These are phyloP conservation scores for Aricia agestis DNA, from an alignment of 1,140 invertebrate species.

Conservation along the genomic window DNA sequence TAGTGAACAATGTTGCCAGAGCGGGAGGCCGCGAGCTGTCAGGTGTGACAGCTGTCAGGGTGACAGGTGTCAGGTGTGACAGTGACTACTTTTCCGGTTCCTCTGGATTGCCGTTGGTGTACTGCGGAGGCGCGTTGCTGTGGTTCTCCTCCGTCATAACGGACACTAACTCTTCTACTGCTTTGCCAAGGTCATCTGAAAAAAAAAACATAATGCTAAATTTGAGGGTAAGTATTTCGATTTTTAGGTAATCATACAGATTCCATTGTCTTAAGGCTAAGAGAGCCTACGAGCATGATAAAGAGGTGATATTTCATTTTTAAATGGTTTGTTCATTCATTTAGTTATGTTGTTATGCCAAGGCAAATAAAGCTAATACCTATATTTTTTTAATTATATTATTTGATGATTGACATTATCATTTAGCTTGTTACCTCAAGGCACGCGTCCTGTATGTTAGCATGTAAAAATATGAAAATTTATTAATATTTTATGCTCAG, in stretches of 20 bases:
- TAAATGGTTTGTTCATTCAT: constrained; percentile 11
- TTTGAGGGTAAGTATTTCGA: neutral
- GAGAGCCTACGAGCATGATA: neutral
- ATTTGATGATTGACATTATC: no score
- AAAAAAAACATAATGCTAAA: constrained; percentile 33
- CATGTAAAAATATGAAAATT: constrained; percentile 17
- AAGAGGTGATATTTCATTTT: neutral
- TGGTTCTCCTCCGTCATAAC: constrained; percentile 87
- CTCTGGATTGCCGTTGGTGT: constrained; percentile 62
- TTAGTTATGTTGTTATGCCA: no score
- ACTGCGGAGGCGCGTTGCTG: constrained; percentile 58
- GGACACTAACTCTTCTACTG: constrained; percentile 90
- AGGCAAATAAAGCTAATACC: no score
- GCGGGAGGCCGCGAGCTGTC: constrained; percentile 30
- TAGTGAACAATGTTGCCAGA: constrained; percentile 53
- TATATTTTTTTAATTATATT: no score
- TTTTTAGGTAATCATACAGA: neutral
- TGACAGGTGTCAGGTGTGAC: constrained; percentile 24
- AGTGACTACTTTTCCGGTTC: constrained; percentile 40
- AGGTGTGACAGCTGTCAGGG: constrained; percentile 37
- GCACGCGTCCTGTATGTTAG: constrained; percentile 59
- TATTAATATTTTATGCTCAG: constrained; percentile 15
- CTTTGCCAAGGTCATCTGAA: constrained; percentile 88
- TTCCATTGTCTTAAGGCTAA: no score
- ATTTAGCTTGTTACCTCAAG: constrained; percentile 57